Evolutionary conservation across 1,140 invertebrate genomes (phyloP), one percentile per base, ranked within the genome.

Genomic region (Drosophila leontia): DNA sequence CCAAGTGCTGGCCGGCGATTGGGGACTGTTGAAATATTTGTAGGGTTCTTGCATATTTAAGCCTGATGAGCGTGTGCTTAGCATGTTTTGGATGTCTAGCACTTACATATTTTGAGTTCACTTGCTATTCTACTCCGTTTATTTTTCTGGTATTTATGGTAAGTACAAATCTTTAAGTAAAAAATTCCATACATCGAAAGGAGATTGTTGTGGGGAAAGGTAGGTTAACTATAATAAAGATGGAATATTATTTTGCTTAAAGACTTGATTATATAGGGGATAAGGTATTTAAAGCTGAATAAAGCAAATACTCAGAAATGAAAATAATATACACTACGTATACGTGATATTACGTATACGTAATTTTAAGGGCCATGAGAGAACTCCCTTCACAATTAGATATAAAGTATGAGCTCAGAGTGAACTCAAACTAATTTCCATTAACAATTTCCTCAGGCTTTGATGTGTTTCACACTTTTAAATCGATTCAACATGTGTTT

Each of bases 401-500:
- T 19, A 3, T 1, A 23, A n/a, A 26, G 59, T n/a, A 55, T 39
- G 55, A 39, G n/a, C 23, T 35, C 7, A 26, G 32, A 12, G 39
- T 55, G 42, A 53, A 53, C 50, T 42, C 47, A 5, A 17, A 48
- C 23, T 47, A 17, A 35, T 34, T 70, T 70, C 69, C 37, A 60
- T 72, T 45, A 56, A 19, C 60, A 37, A 39, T 41, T 65, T 19
- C 26, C 60, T 2, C 39, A 26, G 35, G 26, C 71, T 56, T 65
- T 72, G 53, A 72, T 71, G 65, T 59, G 19, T 60, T 41, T 41
- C 39, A 44, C 60, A 44, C 71, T 67, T 50, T 57, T 67, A 45
- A 76, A 76, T 76, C 53, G 47, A 51, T 42, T 65, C 51, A 76
- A 59, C 74, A 76, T 65, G 74, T 76, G 74, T 65, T 44, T 64